phyloP scores from a whole-genome alignment of 1,140 invertebrate species.

The Conus betulinus region DNA sequence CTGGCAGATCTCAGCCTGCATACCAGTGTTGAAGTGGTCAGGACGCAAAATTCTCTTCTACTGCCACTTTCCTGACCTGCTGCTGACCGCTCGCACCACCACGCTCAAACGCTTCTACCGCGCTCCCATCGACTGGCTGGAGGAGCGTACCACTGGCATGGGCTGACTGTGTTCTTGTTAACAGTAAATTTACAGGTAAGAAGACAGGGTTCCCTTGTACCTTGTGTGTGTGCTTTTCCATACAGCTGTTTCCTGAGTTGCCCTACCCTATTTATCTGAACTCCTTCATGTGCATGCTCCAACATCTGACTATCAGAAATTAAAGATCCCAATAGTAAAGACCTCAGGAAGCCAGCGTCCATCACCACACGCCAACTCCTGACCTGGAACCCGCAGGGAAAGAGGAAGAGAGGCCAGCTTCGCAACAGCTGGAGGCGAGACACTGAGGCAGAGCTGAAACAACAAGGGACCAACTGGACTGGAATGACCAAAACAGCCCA shows the following conservation, averaged over 20 bases:
- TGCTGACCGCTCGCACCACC: conserved; percentile 79
- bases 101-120: conserved; percentile 87
- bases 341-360: no score
- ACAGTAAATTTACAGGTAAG: conserved; percentile 91
- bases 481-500: no score
- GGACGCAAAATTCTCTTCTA: conserved; percentile 88
- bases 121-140: conserved; percentile 92
- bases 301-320: not conserved
- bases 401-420: no score
- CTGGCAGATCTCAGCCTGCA: conserved; percentile 81
- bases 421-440: no score
- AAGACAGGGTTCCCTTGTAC: not conserved
- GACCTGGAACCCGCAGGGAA: no score
- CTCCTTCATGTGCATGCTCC: not conserved
- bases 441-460: no score
- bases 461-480: no score
- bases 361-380: no score
- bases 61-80: conserved; percentile 98
- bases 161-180: conserved; percentile 93
- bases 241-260: no score
- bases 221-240: not conserved
- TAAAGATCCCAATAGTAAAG: no score
- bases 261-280: not conserved
- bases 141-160: conserved; percentile 90
- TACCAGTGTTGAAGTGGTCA: conserved; percentile 79